These are phyloP conservation scores for Rhopalosiphum nymphaeae DNA, from an alignment of 2,888 invertebrate genomes.

Conservation along the genomic window DNA sequence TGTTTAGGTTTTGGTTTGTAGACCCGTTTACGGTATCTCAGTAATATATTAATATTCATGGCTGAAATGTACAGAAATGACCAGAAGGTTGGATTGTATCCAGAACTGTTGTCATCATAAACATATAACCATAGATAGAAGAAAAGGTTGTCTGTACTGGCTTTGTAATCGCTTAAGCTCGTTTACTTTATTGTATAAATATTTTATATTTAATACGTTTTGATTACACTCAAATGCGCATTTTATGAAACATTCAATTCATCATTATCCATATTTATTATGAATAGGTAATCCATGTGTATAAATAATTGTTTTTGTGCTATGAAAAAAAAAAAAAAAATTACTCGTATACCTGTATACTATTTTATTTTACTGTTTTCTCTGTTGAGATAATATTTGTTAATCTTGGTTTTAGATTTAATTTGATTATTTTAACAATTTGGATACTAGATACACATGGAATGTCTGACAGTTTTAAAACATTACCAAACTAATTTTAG, in stretches of 20 bases:
- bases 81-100: conserved; percentile 61
- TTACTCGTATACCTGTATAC: background rate
- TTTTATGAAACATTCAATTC: conserved; percentile 16
- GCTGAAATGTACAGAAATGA: conserved; percentile 53
- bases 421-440: background rate
- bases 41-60: conserved; percentile 59
- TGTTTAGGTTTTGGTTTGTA: conserved; percentile 39
- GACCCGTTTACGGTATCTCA: conserved; percentile 38
- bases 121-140: conserved; percentile 37
- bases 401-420: background rate
- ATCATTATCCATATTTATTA: background rate
- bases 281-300: background rate
- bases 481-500: background rate
- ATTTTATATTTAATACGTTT: conserved; percentile 22
- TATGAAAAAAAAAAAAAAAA: background rate
- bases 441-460: background rate
- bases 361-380: background rate
- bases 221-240: background rate
- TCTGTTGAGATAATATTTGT: background rate
- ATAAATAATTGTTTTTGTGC: background rate
- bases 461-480: background rate
- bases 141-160: conserved; percentile 35
- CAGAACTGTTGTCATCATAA: conserved; percentile 51
- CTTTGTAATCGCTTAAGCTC: conserved; percentile 35
- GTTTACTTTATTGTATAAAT: background rate